Percentiles rank a stretch among this genome's conserved stretches.
Evolutionary conservation across 2,113 vertebrate genomes (phyloP).

Genomic region (Antennarius striatus): DNA sequence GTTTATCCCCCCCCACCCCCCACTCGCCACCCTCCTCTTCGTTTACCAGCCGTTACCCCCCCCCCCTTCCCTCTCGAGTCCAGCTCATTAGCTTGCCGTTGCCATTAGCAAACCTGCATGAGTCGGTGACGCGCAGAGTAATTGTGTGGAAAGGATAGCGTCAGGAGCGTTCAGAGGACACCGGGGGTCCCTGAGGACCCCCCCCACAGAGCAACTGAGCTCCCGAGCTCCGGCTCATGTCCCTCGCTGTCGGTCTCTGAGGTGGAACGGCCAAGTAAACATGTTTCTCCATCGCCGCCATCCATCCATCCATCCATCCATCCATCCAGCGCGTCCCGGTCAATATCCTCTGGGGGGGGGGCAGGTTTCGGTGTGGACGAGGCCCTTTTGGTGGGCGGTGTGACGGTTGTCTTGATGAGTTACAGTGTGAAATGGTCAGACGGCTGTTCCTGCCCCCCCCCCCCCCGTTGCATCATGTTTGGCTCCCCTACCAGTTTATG

Average conservation of each 20-base stretch:
- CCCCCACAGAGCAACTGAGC: constrained; percentile 70
- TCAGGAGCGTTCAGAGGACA: constrained; percentile 68
- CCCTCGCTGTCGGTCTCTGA: constrained; percentile 79
- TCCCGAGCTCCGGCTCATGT: constrained; percentile 68
- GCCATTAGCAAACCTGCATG: constrained; percentile 75
- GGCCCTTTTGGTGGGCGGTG: not conserved
- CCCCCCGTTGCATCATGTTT: constrained; percentile 65
- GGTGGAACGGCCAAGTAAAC: constrained; percentile 82
- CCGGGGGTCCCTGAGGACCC: constrained; percentile 54
- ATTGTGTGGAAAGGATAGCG: constrained; percentile 80
- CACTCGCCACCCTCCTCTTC: constrained; percentile 39
- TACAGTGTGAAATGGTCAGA: constrained; percentile 30
- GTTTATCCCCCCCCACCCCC: constrained; percentile 14
- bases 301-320: too few species aligned
- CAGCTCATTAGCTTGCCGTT: constrained; percentile 82
- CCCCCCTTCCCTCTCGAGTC: constrained; percentile 57
- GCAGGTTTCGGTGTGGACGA: not conserved
- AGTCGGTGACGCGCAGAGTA: constrained; percentile 79
- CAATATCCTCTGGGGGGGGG: constrained; percentile 12
- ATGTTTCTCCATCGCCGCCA: constrained; percentile 55
- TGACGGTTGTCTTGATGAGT: not conserved
- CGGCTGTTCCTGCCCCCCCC: constrained; percentile 5
- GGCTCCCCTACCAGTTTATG: constrained; percentile 55
- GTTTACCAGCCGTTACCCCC: constrained; percentile 41
- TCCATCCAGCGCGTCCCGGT: constrained; percentile 17